These are phyloP conservation scores for Psylliodes chrysocephalus DNA, from an alignment of 2,888 invertebrate species.

Conservation along the genomic window DNA sequence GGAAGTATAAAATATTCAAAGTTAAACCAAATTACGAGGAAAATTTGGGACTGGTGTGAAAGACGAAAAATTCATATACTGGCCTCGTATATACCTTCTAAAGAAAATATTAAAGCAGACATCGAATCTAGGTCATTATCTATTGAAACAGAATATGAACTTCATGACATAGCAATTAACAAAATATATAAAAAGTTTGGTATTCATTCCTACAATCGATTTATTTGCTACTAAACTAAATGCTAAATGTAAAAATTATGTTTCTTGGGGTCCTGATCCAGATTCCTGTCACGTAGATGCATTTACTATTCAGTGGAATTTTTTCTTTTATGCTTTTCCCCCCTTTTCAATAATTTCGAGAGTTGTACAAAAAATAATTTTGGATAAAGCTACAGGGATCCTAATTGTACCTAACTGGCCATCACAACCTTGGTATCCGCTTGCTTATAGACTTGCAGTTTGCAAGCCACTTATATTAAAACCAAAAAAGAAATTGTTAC, in stretches of 20 bases:
- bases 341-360: background rate
- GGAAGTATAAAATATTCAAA: slow-evolving; percentile 26
- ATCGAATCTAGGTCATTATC: background rate
- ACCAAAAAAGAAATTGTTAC: too few species aligned
- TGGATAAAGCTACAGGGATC: background rate
- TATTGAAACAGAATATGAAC: too few species aligned
- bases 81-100: background rate
- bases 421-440: too few species aligned
- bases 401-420: too few species aligned
- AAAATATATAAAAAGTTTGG: background rate
- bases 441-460: too few species aligned
- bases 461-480: too few species aligned
- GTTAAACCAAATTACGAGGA: background rate
- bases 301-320: background rate
- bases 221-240: background rate
- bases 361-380: background rate
- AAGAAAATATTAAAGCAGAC: background rate
- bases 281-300: background rate
- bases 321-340: background rate
- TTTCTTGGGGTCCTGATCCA: background rate
- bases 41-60: slow-evolving; percentile 15
- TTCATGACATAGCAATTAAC: background rate
- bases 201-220: background rate
- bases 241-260: background rate
- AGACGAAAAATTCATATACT: background rate